Base-by-base conservation (phyloP, 2,888 invertebrate species). In the Aleiodes leptofemur region DNA sequence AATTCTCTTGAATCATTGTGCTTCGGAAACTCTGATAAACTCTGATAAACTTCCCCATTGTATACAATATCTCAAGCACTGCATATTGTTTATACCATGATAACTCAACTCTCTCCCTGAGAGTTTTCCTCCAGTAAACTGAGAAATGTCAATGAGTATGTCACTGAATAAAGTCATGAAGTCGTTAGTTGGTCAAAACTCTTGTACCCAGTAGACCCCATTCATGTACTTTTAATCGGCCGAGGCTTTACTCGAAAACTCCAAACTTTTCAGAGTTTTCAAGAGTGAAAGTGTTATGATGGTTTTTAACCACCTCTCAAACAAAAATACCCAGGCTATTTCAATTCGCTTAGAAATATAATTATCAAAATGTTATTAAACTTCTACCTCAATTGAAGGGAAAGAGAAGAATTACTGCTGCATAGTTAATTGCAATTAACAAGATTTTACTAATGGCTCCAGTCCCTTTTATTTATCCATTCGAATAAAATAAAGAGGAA, bases 381-480 rank as follows among this genome's bases (percentile, higher is more conserved):
- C 38, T 38, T 38, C 8, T 5, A 0, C 8, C 38, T 38, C 38
- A 43, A 9, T 43, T 43, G 9, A 43, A 9, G 0, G 43, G 8
- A 43, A 43, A 43, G 11, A 11, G 43, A 43, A 43, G 11, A 9
- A 55, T 50, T 55, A 31, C 14, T 53, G 34, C 23, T 34, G 3
- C 34, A 6, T 4, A 23, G 23, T 23, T 4, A 57, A 57, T 34
- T 31, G 13, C 4, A 66, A 69, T 14, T 51, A 48, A 23, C 61
- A 70, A 56, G 31, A 72, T 61, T 61, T 72, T 34, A 61, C 72
- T 72, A 70, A 70, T 48, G 56, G 57, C 57, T 29, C 6, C 6
- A 14, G 23, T 23, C 29, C 23, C 57, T n/a, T 29, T 48, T n/a
- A 43, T 9, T 43, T 38, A 38, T 16, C 38, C 29, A 51, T 13